A percentile compares a stretch with the other conserved stretches of the same genome.
These are phyloP conservation scores for Bovichtus variegatus DNA, from an alignment of 2,797 vertebrate species.

Conservation along the genomic window DNA sequence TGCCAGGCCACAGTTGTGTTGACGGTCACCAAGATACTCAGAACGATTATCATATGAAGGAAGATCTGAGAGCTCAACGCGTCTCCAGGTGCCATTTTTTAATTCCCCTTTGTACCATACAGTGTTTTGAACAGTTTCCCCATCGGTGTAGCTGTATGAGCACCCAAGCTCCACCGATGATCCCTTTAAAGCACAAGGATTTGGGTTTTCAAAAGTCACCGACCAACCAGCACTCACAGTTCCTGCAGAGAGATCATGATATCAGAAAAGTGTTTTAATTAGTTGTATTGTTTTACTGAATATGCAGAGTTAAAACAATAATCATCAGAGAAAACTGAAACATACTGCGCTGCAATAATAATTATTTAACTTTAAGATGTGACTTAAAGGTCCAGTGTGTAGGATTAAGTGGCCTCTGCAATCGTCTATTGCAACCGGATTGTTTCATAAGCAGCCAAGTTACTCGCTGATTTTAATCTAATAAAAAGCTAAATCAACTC, in stretches of 20 bases:
- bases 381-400: background rate
- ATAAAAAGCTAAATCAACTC: too few species aligned
- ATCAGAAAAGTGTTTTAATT: background rate
- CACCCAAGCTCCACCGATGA: conserved; percentile 56
- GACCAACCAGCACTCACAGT: background rate
- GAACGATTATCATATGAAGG: conserved; percentile 21
- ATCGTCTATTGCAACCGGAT: too few species aligned
- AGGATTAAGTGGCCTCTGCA: too few species aligned
- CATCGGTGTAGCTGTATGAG: conserved; percentile 24
- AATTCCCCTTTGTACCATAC: conserved; percentile 35
- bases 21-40: conserved; percentile 46
- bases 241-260: conserved; percentile 31
- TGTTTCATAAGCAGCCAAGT: too few species aligned
- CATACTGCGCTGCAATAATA: background rate
- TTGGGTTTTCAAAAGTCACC: conserved; percentile 49
- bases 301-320: background rate
- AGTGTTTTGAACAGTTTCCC: conserved; percentile 3
- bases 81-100: background rate
- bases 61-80: conserved; percentile 24
- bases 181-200: conserved; percentile 44
- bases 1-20: conserved; percentile 48
- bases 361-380: background rate
- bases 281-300: background rate
- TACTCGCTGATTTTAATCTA: too few species aligned
- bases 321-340: background rate